Percentiles rank a stretch among this genome's conserved stretches.
phyloP scores from a whole-genome alignment of 2,888 invertebrate species.

The Ophioninae sp. region DNA sequence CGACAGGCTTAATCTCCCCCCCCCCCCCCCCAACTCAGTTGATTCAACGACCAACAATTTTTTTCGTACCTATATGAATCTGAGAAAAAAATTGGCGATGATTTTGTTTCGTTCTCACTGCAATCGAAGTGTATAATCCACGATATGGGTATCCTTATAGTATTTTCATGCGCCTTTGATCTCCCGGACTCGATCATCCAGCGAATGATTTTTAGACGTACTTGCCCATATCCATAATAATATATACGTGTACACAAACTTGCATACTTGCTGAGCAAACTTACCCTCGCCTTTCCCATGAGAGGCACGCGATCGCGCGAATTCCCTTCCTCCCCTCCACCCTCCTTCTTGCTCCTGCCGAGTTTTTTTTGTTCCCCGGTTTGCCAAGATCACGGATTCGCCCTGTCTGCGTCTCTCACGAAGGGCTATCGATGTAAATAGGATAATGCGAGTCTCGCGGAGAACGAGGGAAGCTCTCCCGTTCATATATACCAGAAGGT shows the following conservation, averaged over 20 bases:
- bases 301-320: constrained; percentile 69
- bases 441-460: constrained; percentile 63
- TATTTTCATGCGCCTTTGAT: neutral
- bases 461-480: constrained; percentile 59
- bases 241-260: constrained; percentile 9
- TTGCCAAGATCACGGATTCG: constrained; percentile 48
- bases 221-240: neutral
- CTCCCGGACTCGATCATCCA: neutral
- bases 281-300: constrained; percentile 66
- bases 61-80: no score
- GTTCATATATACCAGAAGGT: constrained; percentile 9
- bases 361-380: constrained; percentile 55
- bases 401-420: constrained; percentile 59
- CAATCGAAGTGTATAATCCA: neutral
- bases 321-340: neutral
- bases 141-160: neutral
- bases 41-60: no score
- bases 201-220: constrained; percentile 12
- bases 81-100: no score
- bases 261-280: constrained; percentile 16
- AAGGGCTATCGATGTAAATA: constrained; percentile 68
- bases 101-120: no score
- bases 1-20: no score
- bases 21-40: no score
- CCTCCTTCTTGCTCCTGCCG: constrained; percentile 46